Percentiles rank a stretch among this genome's conserved stretches.
These are phyloP conservation scores for Sinocyclocheilus anshuiensis DNA, from an alignment of 2,113 vertebrate genomes.

Conservation along the genomic window DNA sequence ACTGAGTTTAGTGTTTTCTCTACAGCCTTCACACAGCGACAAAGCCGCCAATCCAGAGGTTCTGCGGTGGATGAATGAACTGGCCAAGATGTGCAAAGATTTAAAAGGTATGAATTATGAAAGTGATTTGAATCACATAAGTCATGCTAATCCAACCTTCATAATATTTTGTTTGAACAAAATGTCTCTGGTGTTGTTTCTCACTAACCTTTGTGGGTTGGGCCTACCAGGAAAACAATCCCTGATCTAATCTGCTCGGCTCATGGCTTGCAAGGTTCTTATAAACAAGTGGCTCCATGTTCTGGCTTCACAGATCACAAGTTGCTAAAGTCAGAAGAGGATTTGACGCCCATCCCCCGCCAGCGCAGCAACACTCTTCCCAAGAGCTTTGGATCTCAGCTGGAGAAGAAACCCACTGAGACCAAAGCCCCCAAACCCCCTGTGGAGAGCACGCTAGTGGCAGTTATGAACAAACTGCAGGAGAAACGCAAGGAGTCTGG, in stretches of 20 bases:
- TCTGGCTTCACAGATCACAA: constrained; percentile 79
- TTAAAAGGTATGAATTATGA: constrained; percentile 84
- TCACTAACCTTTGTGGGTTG: background rate
- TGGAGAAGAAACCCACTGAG: constrained; percentile 85
- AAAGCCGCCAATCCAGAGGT: constrained; percentile 94
- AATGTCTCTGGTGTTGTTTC: constrained; percentile 4
- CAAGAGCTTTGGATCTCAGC: constrained; percentile 95
- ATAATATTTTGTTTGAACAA: constrained; percentile 41
- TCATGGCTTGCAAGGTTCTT: background rate
- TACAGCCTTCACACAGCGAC: constrained; percentile 93
- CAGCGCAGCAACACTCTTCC: constrained; percentile 97
- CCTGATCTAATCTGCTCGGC: constrained; percentile 8
- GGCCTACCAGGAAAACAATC: background rate
- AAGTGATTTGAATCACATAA: constrained; percentile 32
- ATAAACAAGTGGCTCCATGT: constrained; percentile 5
- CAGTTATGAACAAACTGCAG: constrained; percentile 87
- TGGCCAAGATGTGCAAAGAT: constrained; percentile 91
- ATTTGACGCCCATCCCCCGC: constrained; percentile 85
- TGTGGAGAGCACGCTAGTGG: constrained; percentile 86
- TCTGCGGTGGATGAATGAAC: constrained; percentile 93
- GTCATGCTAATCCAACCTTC: constrained; percentile 44
- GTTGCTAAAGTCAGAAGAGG: constrained; percentile 90
- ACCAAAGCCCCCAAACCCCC: constrained; percentile 86
- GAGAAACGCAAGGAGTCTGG: constrained; percentile 87
- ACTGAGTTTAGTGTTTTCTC: constrained; percentile 46